Percentiles rank a stretch among this genome's conserved stretches.
phyloP scores from a whole-genome alignment of 2,113 vertebrate genomes.

The Cyanoramphus novaezelandiae region DNA sequence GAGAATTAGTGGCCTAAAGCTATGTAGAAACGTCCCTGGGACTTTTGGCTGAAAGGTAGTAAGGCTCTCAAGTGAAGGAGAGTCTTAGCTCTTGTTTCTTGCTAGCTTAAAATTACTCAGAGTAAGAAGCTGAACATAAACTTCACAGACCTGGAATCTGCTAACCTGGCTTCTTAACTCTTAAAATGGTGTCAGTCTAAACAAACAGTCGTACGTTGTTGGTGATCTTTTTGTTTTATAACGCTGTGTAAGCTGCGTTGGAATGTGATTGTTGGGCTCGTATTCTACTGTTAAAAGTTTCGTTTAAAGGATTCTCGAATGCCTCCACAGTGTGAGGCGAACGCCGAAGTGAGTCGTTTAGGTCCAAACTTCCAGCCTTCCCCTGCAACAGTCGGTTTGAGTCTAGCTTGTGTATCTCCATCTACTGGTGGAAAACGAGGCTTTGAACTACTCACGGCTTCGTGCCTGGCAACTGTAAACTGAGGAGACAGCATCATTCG shows the following conservation, averaged over 20 bases:
- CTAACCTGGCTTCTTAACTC: neutral
- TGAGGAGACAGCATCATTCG: neutral
- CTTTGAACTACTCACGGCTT: neutral
- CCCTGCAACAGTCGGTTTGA: neutral
- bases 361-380: neutral
- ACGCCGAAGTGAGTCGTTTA: neutral
- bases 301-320: neutral
- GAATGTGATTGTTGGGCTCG: fast-evolving
- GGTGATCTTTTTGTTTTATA: neutral
- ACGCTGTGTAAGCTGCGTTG: neutral
- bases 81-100: neutral
- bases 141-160: fast-evolving
- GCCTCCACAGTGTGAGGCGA: neutral
- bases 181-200: neutral
- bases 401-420: neutral
- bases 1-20: neutral
- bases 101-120: neutral
- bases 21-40: too few species aligned
- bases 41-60: neutral
- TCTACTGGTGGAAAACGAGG: neutral
- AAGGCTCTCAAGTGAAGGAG: neutral
- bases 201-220: neutral
- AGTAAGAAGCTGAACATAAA: neutral
- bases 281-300: fast-evolving
- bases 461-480: neutral